Percentiles rank a stretch among this genome's conserved stretches.
phyloP scores from a whole-genome alignment of 2,888 invertebrate species.

The Volucella inanis region DNA sequence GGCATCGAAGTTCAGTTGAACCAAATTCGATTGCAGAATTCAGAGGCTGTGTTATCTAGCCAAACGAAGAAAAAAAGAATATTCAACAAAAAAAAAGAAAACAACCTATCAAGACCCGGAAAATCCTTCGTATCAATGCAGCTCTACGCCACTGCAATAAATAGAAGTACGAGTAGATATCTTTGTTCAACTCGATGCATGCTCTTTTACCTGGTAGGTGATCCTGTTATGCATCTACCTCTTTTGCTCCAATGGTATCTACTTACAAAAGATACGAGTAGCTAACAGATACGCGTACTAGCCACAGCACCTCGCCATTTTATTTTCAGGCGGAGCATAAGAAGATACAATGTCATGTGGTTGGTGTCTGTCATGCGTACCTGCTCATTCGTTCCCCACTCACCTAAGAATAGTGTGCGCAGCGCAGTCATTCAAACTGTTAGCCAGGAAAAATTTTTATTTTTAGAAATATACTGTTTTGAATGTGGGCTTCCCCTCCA shows the following conservation, averaged over 20 bases:
- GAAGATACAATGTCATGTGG: constrained; percentile 53
- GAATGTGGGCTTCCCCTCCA: constrained; percentile 38
- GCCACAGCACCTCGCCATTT: constrained; percentile 80
- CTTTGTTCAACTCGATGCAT: constrained; percentile 3
- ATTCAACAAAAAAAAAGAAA: constrained; percentile 26
- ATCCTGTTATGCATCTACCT: constrained; percentile 12
- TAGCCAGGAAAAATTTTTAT: not conserved
- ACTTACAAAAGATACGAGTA: not conserved
- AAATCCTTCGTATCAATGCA: constrained; percentile 62
- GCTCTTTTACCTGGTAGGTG: constrained; percentile 26
- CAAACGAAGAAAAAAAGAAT: constrained; percentile 17
- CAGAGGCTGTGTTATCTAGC: constrained; percentile 24
- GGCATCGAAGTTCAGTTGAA: constrained; percentile 58
- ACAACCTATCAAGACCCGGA: constrained; percentile 58
- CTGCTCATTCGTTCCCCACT: constrained; percentile 65
- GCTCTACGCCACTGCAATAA: constrained; percentile 65
- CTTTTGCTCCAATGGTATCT: constrained; percentile 25
- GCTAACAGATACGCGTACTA: too few species aligned
- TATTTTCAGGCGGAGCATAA: constrained; percentile 81
- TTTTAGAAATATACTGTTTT: constrained; percentile 14
- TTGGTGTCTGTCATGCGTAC: constrained; percentile 69
- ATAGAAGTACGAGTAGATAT: not conserved
- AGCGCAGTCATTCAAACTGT: constrained; percentile 5
- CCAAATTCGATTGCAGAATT: constrained; percentile 52
- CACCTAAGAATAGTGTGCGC: constrained; percentile 3